phyloP scores from a whole-genome alignment of 2,888 invertebrate genomes.

The Balanococcus diminutus region DNA sequence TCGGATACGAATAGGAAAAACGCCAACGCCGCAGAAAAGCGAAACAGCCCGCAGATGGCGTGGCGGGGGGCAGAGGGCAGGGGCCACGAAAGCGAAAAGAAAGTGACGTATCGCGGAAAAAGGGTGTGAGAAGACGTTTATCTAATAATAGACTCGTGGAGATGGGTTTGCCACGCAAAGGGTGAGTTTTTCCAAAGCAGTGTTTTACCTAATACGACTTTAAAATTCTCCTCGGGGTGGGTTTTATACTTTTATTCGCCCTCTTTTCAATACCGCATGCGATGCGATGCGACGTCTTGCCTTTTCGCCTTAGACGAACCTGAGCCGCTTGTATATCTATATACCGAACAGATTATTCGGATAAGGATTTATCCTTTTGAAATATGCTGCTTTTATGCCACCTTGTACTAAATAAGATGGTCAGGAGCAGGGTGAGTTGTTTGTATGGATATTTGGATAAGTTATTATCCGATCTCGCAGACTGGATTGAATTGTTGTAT shows the following conservation, averaged over 20 bases:
- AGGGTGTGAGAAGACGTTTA: conserved; percentile 54
- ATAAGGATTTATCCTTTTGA: neutral
- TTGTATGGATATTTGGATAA: too few relatives aligned
- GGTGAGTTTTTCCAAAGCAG: neutral
- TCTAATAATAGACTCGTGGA: conserved; percentile 52
- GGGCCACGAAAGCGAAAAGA: conserved; percentile 40
- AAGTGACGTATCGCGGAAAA: conserved; percentile 45
- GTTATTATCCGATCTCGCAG: too few relatives aligned
- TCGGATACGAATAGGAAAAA: neutral
- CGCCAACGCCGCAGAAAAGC: neutral
- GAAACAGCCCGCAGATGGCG: neutral
- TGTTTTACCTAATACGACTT: neutral
- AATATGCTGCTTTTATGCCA: too few relatives aligned
- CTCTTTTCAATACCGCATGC: neutral
- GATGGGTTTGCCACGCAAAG: neutral
- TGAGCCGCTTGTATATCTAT: neutral
- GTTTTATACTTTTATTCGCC: neutral
- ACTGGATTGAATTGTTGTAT: too few relatives aligned
- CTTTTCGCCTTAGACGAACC: neutral
- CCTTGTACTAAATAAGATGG: too few relatives aligned
- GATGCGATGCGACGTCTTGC: neutral
- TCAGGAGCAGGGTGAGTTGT: too few relatives aligned
- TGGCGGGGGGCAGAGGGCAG: neutral
- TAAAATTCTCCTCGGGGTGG: neutral
- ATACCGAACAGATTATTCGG: neutral